A percentile compares a stretch with the other conserved stretches of the same genome.
phyloP scores from a whole-genome alignment of 2,113 vertebrate species.

The Uria lomvia region DNA sequence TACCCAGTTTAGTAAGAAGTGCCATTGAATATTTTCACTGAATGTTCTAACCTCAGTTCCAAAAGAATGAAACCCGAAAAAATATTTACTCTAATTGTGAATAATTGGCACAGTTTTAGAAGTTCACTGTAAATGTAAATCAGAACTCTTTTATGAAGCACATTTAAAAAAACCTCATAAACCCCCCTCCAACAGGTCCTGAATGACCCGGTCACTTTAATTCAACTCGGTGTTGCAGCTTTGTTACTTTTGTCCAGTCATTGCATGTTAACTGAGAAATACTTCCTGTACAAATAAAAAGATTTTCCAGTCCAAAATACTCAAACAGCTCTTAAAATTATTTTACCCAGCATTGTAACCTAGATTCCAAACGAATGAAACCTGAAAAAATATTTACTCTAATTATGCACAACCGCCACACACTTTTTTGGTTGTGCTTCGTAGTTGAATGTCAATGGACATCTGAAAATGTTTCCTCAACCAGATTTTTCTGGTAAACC shows the following conservation, averaged over 20 bases:
- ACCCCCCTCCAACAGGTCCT: not conserved
- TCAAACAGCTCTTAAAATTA: slow-evolving; percentile 31
- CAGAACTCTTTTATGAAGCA: not conserved
- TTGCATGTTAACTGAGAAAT: not conserved
- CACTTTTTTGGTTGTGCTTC: not conserved
- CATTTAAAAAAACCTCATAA: not conserved
- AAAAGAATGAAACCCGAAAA: slow-evolving; percentile 55
- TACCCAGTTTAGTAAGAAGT: not conserved
- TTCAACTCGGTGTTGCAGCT: not conserved
- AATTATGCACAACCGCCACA: not conserved
- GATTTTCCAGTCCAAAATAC: slow-evolving; percentile 28
- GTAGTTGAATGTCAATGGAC: not conserved
- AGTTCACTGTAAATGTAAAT: not conserved
- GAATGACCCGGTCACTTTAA: not conserved
- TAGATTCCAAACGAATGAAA: slow-evolving; percentile 18
- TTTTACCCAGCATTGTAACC: not conserved
- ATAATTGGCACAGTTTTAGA: not conserved
- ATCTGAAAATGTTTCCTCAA: not conserved
- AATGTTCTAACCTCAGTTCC: slow-evolving; percentile 34
- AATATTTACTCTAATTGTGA: slow-evolving; percentile 41
- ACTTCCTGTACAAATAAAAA: slow-evolving; percentile 36
- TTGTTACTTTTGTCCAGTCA: not conserved
- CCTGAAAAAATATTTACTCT: slow-evolving; percentile 52
- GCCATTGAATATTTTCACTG: slow-evolving; percentile 2
- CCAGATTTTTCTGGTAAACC: not conserved